phyloP scores from a whole-genome alignment of 2,797 vertebrate species.

The Diglossa cyanea region DNA sequence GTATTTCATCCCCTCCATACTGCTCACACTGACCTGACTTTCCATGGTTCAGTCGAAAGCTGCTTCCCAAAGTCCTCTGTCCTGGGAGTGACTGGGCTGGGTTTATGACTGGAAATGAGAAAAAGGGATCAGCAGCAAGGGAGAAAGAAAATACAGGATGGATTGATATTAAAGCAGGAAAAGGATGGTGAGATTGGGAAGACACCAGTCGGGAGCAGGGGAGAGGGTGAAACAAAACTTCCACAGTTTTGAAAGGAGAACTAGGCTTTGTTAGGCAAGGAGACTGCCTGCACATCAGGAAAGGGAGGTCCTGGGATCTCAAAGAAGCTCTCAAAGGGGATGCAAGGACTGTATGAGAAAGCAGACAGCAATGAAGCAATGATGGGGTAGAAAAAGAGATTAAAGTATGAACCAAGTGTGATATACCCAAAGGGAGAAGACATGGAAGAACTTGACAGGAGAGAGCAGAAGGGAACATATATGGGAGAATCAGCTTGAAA shows the following conservation, averaged over 20 bases:
- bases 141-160: neutral
- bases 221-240: neutral
- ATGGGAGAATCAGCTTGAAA: neutral
- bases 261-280: neutral
- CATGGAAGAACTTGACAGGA: neutral
- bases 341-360: neutral
- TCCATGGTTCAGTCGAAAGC: neutral
- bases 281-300: neutral
- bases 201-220: neutral
- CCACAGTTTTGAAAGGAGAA: fast-evolving
- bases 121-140: neutral
- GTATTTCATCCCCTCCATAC: neutral
- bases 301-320: neutral
- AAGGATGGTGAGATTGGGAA: neutral
- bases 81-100: neutral
- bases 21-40: neutral
- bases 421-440: neutral
- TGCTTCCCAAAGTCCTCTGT: neutral
- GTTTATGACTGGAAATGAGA: neutral
- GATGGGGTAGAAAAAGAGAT: neutral
- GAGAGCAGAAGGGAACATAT: neutral
- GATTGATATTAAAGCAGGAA: neutral
- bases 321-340: neutral
- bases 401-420: neutral
- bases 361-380: neutral